Evolutionary conservation across 2,797 vertebrate species (phyloP), one percentile per base, ranked within the genome.

Genomic region (Odontamblyopus lacepedii): DNA sequence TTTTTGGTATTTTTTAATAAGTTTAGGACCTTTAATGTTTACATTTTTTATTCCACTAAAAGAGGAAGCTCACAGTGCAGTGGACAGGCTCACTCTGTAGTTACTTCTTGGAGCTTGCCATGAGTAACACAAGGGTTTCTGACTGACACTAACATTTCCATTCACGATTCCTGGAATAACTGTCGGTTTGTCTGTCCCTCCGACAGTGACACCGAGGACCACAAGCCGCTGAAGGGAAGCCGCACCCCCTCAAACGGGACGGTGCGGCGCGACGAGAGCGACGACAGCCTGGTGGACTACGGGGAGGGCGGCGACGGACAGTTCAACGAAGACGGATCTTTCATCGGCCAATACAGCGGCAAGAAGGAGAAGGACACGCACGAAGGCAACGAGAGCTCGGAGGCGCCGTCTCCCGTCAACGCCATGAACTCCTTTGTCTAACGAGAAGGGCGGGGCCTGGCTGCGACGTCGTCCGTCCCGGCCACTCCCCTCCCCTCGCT

Each of bases 391-490:
- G 98, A 99, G 92, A 99, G 97, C 85, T 99, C 98, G 0, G 97
- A 99, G 90, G 97, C 98, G 65, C 97, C 98, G 26, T 99, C 98
- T 85, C 97, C 98, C 1, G 96, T 99, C 92, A 99, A 99, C 56
- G 97, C 98, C 88, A 99, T 98, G 96, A 99, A 99, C 94, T 99
- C 97, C 7, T 98, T 99, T 78, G 97, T 99, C 91, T 98, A 95
- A 92, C 67, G 2, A 67, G 53, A 71, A 63, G 64, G 51, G 13
- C 11, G 5, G 13, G 6, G 70, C 78, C 71, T 35, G 76, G 65
- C 72, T 72, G 71, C 0, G 57, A 60, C 63, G 23, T 72, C 23
- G 3, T 48, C 78, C 9, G 70, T 80, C 64, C 41, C 13, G 38
- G 76, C 79, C 79, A 50, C 63, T 6, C n/a, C 62, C 18, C 72